Base-by-base conservation (phyloP, 2,888 invertebrate species). In the Scelioninae gen. 1 region DNA sequence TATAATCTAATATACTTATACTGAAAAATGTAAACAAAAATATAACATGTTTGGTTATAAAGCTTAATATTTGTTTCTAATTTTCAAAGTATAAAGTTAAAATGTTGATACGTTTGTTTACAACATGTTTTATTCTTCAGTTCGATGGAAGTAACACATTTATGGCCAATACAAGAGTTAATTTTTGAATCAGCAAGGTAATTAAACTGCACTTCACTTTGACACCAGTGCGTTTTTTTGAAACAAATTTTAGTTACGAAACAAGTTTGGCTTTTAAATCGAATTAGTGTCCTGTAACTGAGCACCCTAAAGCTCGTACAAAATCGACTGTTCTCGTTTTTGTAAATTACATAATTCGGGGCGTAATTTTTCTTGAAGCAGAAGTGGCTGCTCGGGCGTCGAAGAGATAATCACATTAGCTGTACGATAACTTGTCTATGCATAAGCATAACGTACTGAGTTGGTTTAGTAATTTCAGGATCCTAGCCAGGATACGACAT, bases 401-500 rank as follows among this genome's bases (percentile, higher is more conserved):
- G 91, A 91, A 89, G 89, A 90, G 91, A 90, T 92, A 92, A 92
- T 92, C 90, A 90, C 88, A 91, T 92, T 92, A 92, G 89, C 88
- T 85, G 79, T 83, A 88, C 90, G 89, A 89, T 91, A 92, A 91
- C 92, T 92, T 90, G 91, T 89, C 91, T 91, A 92, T 92, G 91
- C 90, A 90, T 90, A 90, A 91, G 91, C 89, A 90, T 90, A 91
- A 91, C 90, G 90, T 90, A 91, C 87, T 87, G 82, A 85, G 86
- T 85, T 85, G 85, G 82, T 81, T 79, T 84, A 72, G 86, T 83
- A 87, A 88, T 86, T 84, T 84, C 85, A 86, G 89, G 90, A 91
- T 91, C 88, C 90, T 91, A 88, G 88, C 91, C 90, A 90, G 89
- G 88, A 87, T 87, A 85, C 85, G 85, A 77, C 81, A 86, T 90